Evolutionary conservation across 2,888 invertebrate genomes (phyloP), one percentile per base, ranked within the genome.

Genomic region (Drosophila recens): DNA sequence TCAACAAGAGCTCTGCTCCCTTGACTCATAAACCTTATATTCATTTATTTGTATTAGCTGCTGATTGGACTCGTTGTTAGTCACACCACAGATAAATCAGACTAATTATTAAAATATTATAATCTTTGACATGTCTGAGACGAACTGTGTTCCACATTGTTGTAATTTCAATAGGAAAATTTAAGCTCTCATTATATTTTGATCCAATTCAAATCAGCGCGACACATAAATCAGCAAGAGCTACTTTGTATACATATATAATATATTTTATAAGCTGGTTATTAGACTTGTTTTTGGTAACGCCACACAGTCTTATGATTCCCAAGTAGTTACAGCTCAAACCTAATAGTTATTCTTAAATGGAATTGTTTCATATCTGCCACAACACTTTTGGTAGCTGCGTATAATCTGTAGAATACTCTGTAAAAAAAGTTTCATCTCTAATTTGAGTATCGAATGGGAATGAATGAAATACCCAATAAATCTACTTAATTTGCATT

Each of bases 31-130:
- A 57, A 57, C 13, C 20, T 40, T 20, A 59, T 30, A 36, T 46
- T 30, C 30, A 33, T 8, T n/a, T 36, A 40, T 38, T 27, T 5
- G 15, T 27, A 38, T 30, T 17, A 10, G 4, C 5, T 34, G 42
- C 43, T 45, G 56, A 57, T 57, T 57, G 11, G 45, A 52, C 23
- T 34, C 45, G 45, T 15, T 11, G 43, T 17, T n/a, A 10, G 17
- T 43, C 10, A 20, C n/a, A 42, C 43, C 20, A 5, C 2, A 33
- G n/a, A n/a, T 30, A n/a, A 33, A 17, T 9, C n/a, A 34, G 43
- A 36, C 20, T 15, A 1, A 1, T 27, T 30, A 53, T 27, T 5
- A 0, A 27, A 5, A 6, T 27, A 6, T 27, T 27, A 27, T 27
- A 27, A 5, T 5, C 27, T 27, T 27, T 27, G 27, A 0, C 27